Evolutionary conservation across 2,888 invertebrate genomes (phyloP), one percentile per base, ranked within the genome.

Genomic region (Protophormia terraenovae): DNA sequence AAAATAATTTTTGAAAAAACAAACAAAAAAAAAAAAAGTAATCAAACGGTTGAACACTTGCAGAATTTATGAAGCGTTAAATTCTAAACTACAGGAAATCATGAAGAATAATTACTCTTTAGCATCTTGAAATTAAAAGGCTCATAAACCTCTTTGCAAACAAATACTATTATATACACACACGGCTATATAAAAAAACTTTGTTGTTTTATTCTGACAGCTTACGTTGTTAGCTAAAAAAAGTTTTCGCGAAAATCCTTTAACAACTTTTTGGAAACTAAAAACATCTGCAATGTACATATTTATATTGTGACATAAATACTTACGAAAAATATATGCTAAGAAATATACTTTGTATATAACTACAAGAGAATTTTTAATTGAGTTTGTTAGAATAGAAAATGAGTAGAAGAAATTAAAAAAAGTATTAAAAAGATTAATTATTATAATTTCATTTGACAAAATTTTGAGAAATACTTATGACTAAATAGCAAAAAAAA

Each of bases 351-450:
- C n/a, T n/a, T n/a, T 27, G 55, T 6, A 12, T 19, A 32, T 10
- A 60, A 60, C 4, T 3, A 53, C 32, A 29, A 53, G 14, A 14
- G 22, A 53, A 53, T 12, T 38, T 62, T 62, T 62, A 62, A 62
- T 62, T 62, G 35, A 38, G 22, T 62, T 62, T 38, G 32, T 22
- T 22, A 29, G 19, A 16, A 3, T 29, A 22, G 35, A 22, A 22
- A 22, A 38, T 6, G 14, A 14, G 10, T 1, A 6, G 32, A 41
- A 8, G 60, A 10, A n/a, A n/a, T n/a, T 12, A 22, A 38, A 24
- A 75, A 64, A 47, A 62, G 50, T 55, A 41, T 72, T 72, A 12
- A 50, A 75, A 16, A 38, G 75, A 75, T 75, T 75, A 75, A 62
- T 38, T 75, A 38, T 50, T 64, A 62, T n/a, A 60, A 35, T 45